Conservation (phyloP, 2,113 vertebrate species). For the Sinocyclocheilus rhinocerous region DNA sequence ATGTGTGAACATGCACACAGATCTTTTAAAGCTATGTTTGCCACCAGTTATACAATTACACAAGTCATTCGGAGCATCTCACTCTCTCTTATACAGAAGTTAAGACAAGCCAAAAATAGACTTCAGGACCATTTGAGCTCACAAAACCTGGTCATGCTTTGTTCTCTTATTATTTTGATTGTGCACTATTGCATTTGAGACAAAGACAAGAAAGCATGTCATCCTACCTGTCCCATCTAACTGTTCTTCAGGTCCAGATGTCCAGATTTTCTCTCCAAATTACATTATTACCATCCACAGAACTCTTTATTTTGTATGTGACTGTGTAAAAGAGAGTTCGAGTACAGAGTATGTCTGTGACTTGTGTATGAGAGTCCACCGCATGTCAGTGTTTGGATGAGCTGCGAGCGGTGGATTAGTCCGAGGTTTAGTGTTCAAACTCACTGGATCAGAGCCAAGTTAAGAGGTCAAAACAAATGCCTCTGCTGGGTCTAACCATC, state of each 20-base stretch:
- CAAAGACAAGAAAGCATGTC: background rate
- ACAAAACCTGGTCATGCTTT: background rate
- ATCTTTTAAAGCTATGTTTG: background rate
- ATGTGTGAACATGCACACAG: background rate
- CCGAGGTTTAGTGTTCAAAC: conserved; percentile 28
- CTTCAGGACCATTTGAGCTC: background rate
- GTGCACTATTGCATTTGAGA: background rate
- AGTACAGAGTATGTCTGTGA: background rate
- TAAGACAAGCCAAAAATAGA: background rate
- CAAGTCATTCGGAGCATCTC: background rate
- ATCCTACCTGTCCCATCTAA: conserved; percentile 13
- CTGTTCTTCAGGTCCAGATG: background rate
- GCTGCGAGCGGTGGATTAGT: conserved; percentile 3
- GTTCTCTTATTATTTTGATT: background rate
- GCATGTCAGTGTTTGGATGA: conserved; percentile 11
- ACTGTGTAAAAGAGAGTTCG: background rate
- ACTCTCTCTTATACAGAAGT: background rate
- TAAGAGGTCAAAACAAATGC: conserved; percentile 32
- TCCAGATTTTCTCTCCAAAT: conserved; percentile 9
- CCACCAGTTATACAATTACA: conserved; percentile 2
- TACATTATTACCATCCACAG: background rate
- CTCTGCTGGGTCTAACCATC: background rate
- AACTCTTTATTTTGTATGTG: background rate
- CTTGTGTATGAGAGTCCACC: background rate
- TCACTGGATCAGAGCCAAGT: conserved; percentile 1